phyloP scores from a whole-genome alignment of 2,888 invertebrate species.

The Pollenia griseotomentosa region DNA sequence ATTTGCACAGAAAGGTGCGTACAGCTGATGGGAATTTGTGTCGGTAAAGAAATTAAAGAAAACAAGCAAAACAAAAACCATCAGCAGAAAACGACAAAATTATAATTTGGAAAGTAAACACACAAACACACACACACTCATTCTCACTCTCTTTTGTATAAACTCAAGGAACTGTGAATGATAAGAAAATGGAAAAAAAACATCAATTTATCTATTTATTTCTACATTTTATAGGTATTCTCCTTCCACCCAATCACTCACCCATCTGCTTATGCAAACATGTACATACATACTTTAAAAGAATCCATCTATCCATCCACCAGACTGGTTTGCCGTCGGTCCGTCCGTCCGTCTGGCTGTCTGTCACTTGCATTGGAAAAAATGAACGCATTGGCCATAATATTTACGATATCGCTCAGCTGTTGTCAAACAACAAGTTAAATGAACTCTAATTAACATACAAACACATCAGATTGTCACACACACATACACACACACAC shows the following conservation, averaged over 20 bases:
- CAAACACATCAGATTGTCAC: neutral
- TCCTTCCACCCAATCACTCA: too few relatives aligned
- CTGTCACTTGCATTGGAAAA: constrained; percentile 38
- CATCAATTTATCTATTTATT: constrained; percentile 6
- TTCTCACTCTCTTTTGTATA: too few relatives aligned
- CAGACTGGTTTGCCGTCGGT: neutral
- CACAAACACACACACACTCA: too few relatives aligned
- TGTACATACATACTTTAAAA: neutral
- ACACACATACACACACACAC: constrained; percentile 19
- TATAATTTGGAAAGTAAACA: neutral
- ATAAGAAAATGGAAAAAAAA: neutral
- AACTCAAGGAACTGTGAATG: constrained; percentile 27
- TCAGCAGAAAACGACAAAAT: neutral
- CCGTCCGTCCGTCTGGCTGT: neutral
- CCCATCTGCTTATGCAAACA: constrained; percentile 1
- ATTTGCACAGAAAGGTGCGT: neutral
- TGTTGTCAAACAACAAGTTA: constrained; percentile 66
- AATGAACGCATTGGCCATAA: constrained; percentile 23
- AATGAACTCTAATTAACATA: constrained; percentile 70
- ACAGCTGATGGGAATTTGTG: neutral
- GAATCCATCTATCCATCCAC: neutral
- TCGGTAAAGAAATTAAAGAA: neutral
- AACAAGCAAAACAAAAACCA: neutral
- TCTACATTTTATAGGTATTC: neutral
- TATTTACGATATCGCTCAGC: constrained; percentile 19